Evolutionary conservation across 2,113 vertebrate genomes (phyloP).

Genomic region (Pelobates fuscus): DNA sequence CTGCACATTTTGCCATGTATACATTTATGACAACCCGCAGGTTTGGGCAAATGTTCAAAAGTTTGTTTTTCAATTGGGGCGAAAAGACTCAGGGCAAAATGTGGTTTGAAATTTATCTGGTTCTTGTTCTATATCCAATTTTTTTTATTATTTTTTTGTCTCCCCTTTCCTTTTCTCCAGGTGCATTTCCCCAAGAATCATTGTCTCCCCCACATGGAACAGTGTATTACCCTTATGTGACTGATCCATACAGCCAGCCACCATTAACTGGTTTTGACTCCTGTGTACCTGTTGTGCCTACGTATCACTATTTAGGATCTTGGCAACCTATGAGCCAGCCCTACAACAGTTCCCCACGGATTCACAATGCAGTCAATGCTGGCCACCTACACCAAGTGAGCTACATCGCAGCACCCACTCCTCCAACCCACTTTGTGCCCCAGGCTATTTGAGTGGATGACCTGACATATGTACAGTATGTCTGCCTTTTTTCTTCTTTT

Average conservation of each 20-base stretch:
- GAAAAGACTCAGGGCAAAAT: too few species aligned
- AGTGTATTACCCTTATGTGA: constrained; percentile 75
- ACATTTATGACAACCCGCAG: too few species aligned
- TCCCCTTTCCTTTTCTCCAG: constrained; percentile 62
- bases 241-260: constrained; percentile 73
- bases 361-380: constrained; percentile 66
- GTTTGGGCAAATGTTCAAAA: too few species aligned
- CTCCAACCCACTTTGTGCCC: constrained; percentile 75
- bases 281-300: constrained; percentile 70
- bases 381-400: constrained; percentile 66
- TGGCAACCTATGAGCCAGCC: constrained; percentile 72
- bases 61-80: too few species aligned
- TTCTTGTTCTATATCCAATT: too few species aligned
- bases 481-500: neutral
- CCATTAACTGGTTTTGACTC: constrained; percentile 76
- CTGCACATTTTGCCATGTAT: too few species aligned
- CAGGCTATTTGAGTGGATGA: constrained; percentile 70
- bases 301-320: constrained; percentile 64
- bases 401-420: constrained; percentile 73
- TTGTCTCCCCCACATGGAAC: constrained; percentile 62
- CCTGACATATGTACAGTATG: constrained; percentile 28
- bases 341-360: constrained; percentile 56
- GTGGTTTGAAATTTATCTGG: too few species aligned
- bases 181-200: constrained; percentile 70
- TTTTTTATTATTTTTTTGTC: too few species aligned